These are phyloP conservation scores for Picathartes gymnocephalus DNA, from an alignment of 2,113 vertebrate species.

Conservation along the genomic window DNA sequence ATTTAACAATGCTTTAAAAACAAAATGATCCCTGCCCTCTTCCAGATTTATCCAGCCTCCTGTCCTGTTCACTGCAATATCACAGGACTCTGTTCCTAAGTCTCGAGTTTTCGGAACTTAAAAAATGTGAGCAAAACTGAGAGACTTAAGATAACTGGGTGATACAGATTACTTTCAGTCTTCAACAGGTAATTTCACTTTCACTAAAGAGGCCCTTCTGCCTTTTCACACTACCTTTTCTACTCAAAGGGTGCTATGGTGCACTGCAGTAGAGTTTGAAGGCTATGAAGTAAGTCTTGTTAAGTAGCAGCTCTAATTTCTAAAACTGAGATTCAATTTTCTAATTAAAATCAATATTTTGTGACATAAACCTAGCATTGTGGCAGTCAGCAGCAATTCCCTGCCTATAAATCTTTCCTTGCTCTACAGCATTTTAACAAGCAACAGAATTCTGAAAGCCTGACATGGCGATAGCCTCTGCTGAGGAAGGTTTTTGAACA, in stretches of 20 bases:
- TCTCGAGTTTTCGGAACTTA: neutral
- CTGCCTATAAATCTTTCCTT: slow-evolving; percentile 8
- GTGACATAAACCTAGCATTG: slow-evolving; percentile 52
- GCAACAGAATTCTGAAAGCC: neutral
- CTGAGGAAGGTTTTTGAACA: neutral
- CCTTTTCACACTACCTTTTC: neutral
- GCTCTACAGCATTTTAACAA: neutral
- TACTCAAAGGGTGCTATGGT: neutral
- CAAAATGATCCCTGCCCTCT: neutral
- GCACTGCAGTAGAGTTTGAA: neutral
- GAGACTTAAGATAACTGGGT: neutral
- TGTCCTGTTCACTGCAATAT: neutral
- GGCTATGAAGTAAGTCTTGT: slow-evolving; percentile 15
- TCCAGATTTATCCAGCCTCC: neutral
- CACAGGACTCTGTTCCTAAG: neutral
- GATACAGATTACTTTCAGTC: neutral
- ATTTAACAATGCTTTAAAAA: neutral
- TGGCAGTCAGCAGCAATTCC: slow-evolving; percentile 33
- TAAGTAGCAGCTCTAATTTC: slow-evolving; percentile 15
- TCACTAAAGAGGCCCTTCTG: neutral
- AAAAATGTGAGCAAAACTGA: neutral
- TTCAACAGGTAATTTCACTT: neutral
- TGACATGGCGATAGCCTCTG: neutral
- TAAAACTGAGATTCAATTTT: slow-evolving; percentile 51
- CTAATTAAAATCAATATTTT: slow-evolving; percentile 68